phyloP scores from a whole-genome alignment of 2,888 invertebrate genomes.

The Cerceris rybyensis region DNA sequence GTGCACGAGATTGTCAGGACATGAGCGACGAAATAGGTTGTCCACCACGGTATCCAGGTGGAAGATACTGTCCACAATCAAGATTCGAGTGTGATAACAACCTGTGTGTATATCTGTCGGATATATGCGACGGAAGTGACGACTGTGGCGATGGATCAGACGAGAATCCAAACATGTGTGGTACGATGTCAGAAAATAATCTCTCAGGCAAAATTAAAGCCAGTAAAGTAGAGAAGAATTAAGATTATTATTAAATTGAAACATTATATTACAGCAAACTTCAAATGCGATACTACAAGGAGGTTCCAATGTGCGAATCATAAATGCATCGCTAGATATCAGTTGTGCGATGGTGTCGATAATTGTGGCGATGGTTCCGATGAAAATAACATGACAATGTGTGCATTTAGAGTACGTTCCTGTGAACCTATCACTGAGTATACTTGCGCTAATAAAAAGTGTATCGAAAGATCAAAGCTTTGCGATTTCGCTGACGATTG shows the following conservation, averaged over 20 bases:
- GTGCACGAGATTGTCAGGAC: conserved; percentile 94
- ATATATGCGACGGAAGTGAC: conserved; percentile 96
- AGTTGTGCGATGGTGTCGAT: conserved; percentile 94
- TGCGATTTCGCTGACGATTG: conserved; percentile 96
- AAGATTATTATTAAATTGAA: not conserved
- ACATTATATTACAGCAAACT: conserved; percentile 84
- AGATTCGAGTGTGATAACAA: conserved; percentile 96
- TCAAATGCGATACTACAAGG: conserved; percentile 91
- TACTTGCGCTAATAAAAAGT: conserved; percentile 93
- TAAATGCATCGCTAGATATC: conserved; percentile 92
- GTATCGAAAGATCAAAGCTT: conserved; percentile 89
- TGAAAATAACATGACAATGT: conserved; percentile 96
- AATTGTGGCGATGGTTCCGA: conserved; percentile 98
- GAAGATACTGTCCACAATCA: conserved; percentile 93
- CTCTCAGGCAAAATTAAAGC: not conserved
- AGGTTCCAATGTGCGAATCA: conserved; percentile 96
- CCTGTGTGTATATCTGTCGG: conserved; percentile 93
- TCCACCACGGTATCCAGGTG: conserved; percentile 93
- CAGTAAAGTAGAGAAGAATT: not conserved
- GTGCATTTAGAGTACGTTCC: conserved; percentile 88
- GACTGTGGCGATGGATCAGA: conserved; percentile 97
- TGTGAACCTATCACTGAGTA: conserved; percentile 92
- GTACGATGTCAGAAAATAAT: conserved; percentile 29
- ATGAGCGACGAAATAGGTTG: conserved; percentile 95
- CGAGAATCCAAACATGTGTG: conserved; percentile 90